Evolutionary conservation across 2,888 invertebrate species (phyloP).

Genomic region (Drosophila pegasa): DNA sequence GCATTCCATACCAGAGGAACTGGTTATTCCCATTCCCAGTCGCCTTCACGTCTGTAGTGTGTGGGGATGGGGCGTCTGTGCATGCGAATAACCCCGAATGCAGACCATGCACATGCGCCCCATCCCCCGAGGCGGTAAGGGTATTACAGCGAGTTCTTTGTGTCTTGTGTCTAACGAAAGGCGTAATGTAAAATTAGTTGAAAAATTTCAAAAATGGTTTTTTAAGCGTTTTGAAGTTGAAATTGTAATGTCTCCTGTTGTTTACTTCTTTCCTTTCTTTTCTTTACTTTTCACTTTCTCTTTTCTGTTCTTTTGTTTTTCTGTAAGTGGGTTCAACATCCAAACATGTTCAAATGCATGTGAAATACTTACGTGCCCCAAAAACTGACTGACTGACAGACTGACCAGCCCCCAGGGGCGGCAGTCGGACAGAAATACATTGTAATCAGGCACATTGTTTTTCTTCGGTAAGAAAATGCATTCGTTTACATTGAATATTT

Average conservation of each 20-base stretch:
- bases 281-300: constrained; percentile 16
- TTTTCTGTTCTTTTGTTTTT: constrained; percentile 26
- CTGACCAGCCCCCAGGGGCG: constrained; percentile 11
- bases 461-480: constrained; percentile 69
- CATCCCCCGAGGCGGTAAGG: constrained; percentile 48
- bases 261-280: constrained; percentile 23
- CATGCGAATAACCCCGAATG: constrained; percentile 54
- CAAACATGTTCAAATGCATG: constrained; percentile 71
- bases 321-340: constrained; percentile 53
- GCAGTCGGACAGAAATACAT: constrained; percentile 21
- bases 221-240: constrained; percentile 81
- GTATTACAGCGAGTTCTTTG: constrained; percentile 25
- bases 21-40: constrained; percentile 57
- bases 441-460: constrained; percentile 56
- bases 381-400: constrained; percentile 36
- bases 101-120: constrained; percentile 47
- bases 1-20: constrained; percentile 22
- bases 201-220: constrained; percentile 76
- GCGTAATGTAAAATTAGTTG: constrained; percentile 73
- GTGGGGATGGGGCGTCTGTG: constrained; percentile 57
- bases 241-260: constrained; percentile 73
- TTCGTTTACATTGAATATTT: constrained; percentile 61
- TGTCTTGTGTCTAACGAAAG: constrained; percentile 65
- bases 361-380: constrained; percentile 66
- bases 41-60: constrained; percentile 41